Conservation (phyloP, 2,797 vertebrate species). For the Enteromius radiatus region DNA sequence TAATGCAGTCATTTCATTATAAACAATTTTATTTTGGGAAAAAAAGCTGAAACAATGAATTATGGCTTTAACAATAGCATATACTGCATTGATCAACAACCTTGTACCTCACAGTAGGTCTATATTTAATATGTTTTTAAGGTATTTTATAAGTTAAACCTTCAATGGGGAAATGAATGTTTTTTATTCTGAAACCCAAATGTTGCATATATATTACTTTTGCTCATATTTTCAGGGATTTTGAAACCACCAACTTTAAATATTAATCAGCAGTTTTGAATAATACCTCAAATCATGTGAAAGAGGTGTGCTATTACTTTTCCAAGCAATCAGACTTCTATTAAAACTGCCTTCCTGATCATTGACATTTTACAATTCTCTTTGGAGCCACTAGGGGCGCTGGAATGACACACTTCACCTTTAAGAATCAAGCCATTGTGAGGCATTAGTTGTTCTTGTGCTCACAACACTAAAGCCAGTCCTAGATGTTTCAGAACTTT, state of each 20-base stretch:
- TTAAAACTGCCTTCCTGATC: neutral
- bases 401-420: slow-evolving; percentile 20
- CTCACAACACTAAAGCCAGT: slow-evolving; percentile 1
- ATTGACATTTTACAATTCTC: neutral
- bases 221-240: neutral
- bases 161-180: neutral
- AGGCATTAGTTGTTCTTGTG: slow-evolving; percentile 1
- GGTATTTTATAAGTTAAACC: neutral
- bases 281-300: neutral
- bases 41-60: neutral
- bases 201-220: neutral
- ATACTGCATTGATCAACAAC: neutral
- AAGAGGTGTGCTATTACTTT: neutral
- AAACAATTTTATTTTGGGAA: too few species aligned
- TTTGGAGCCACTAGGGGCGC: neutral
- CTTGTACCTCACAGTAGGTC: neutral
- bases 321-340: neutral
- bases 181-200: neutral
- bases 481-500: slow-evolving; percentile 26
- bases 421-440: slow-evolving; percentile 13
- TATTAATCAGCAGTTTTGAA: neutral
- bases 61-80: neutral
- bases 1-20: neutral
- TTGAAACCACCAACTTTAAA: neutral
- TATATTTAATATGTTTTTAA: neutral